phyloP scores from a whole-genome alignment of 1,140 invertebrate genomes.

The Papilio dardanus region DNA sequence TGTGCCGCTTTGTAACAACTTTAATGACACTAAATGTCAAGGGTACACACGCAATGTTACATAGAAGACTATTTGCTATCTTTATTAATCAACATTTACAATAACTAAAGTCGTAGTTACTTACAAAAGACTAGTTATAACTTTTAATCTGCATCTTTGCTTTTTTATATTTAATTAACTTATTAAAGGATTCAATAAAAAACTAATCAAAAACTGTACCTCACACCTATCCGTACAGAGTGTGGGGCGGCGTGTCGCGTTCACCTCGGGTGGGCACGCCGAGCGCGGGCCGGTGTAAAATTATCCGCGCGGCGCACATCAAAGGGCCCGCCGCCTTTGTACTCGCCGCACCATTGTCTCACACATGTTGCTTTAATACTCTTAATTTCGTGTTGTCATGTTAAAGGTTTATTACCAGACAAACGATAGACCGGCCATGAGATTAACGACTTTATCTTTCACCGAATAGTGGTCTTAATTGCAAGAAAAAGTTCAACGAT shows the following conservation, averaged over 20 bases:
- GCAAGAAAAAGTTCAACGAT: background rate
- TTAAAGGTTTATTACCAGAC: slow-evolving; percentile 69
- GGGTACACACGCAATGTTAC: background rate
- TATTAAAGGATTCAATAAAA: slow-evolving; percentile 1
- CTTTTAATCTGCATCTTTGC: background rate
- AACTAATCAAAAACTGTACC: slow-evolving; percentile 13
- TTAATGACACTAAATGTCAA: background rate
- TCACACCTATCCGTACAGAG: slow-evolving; percentile 38
- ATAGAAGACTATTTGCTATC: too few relatives aligned
- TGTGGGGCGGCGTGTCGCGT: slow-evolving; percentile 40
- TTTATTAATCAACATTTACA: background rate
- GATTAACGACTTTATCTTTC: slow-evolving; percentile 37
- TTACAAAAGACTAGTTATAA: background rate
- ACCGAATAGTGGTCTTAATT: background rate
- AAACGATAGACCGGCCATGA: slow-evolving; percentile 21
- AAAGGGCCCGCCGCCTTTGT: slow-evolving; percentile 68
- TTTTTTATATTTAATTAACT: background rate
- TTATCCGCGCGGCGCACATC: slow-evolving; percentile 60
- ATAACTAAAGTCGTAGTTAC: background rate
- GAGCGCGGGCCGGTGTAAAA: slow-evolving; percentile 57
- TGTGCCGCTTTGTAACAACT: background rate
- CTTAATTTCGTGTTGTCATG: slow-evolving; percentile 77
- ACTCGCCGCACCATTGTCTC: slow-evolving; percentile 71
- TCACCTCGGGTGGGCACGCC: slow-evolving; percentile 52
- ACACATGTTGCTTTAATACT: slow-evolving; percentile 71